These are phyloP conservation scores for Diplolepis rosae DNA, from an alignment of 2,888 invertebrate genomes.

Conservation along the genomic window DNA sequence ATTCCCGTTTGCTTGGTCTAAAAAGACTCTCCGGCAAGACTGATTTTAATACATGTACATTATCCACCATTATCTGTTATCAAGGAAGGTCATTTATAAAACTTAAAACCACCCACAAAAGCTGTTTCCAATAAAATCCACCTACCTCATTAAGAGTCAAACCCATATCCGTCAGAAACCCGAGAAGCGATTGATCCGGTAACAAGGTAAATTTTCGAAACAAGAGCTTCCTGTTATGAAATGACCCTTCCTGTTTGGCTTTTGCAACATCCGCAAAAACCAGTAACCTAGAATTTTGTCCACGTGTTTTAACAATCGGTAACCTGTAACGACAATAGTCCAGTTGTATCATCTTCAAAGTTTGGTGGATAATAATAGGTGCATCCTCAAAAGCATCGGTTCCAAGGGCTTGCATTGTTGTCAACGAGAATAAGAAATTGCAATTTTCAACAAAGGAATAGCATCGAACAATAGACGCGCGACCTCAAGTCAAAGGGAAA, in stretches of 20 bases:
- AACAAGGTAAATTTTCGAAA: conserved; percentile 6
- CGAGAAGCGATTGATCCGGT: background rate
- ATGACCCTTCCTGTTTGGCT: background rate
- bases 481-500: conserved; percentile 1
- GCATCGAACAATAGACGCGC: background rate
- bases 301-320: background rate
- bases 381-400: background rate
- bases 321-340: background rate
- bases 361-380: background rate
- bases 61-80: background rate
- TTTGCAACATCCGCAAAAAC: background rate
- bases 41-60: too few relatives aligned
- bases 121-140: background rate
- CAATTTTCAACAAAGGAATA: conserved; percentile 1
- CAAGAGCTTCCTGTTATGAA: conserved; percentile 12
- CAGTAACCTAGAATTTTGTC: conserved; percentile 1
- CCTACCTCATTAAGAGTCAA: conserved; percentile 1
- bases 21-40: too few relatives aligned
- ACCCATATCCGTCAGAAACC: conserved; percentile 10
- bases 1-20: too few relatives aligned
- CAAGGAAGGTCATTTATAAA: background rate
- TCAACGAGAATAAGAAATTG: background rate
- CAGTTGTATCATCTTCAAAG: background rate
- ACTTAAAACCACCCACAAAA: background rate
- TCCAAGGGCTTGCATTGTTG: background rate